Conservation (phyloP, 1,140 invertebrate genomes). For the roundworm (Caenorhabditis elegans) region WBcel235 BX284606.5:3221001-3221500, state of each 20-base stretch:
- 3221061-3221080: not conserved
- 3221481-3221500: not conserved
- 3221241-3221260: not conserved
- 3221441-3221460: not conserved
- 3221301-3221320: not conserved
- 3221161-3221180: too few relatives aligned
- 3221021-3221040: too few relatives aligned
- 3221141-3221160: too few relatives aligned
- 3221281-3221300: conserved; percentile 16
- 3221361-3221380: too few relatives aligned
- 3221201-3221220: too few relatives aligned
- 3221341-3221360: not conserved
- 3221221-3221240: not conserved
- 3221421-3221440: not conserved
- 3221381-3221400: too few relatives aligned
- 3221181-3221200: too few relatives aligned
- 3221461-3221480: not conserved
- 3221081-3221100: too few relatives aligned
- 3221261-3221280: not conserved
- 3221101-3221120: too few relatives aligned
- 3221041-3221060: too few relatives aligned
- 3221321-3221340: not conserved
- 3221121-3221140: too few relatives aligned
- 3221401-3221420: too few relatives aligned
- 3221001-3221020: not conserved